A percentile compares a stretch with the other conserved stretches of the same genome.
Conservation (phyloP, 2,888 invertebrate genomes). For the Siphlonurus alternatus region DNA sequence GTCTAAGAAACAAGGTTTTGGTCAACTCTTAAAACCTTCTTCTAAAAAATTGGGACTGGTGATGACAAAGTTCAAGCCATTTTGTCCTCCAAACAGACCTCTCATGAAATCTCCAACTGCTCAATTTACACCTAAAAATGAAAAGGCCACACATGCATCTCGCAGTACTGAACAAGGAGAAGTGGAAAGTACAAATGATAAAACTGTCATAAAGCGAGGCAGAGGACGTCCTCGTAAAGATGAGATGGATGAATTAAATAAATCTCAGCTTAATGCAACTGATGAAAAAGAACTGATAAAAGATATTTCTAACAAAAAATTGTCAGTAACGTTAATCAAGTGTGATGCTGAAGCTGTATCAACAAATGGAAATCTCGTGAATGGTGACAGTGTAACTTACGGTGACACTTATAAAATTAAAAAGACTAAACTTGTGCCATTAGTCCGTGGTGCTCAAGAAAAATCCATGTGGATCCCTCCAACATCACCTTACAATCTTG, state of each 20-base stretch:
- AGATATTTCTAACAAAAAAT: background rate
- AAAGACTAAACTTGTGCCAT: too few relatives aligned
- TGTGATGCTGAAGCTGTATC: background rate
- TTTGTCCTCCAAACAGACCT: background rate
- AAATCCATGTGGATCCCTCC: slow-evolving; percentile 19
- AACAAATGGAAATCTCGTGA: background rate
- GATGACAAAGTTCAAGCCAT: background rate
- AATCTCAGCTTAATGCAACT: background rate
- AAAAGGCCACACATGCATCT: too few relatives aligned
- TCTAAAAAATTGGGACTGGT: too few relatives aligned
- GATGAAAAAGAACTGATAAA: background rate
- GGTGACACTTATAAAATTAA: background rate
- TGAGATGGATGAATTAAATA: background rate
- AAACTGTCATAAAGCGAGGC: background rate
- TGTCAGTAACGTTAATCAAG: background rate
- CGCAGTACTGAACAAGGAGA: too few relatives aligned
- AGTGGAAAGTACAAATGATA: too few relatives aligned
- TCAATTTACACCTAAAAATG: background rate
- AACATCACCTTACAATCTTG: slow-evolving; percentile 29
- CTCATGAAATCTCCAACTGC: background rate
- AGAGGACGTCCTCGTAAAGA: background rate
- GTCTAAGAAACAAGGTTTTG: too few relatives aligned
- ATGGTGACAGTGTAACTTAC: background rate
- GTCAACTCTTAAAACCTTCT: too few relatives aligned
- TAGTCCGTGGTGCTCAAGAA: too few relatives aligned